Conservation (phyloP, 2,888 invertebrate species). For the Dasysyrphus tricinctus region DNA sequence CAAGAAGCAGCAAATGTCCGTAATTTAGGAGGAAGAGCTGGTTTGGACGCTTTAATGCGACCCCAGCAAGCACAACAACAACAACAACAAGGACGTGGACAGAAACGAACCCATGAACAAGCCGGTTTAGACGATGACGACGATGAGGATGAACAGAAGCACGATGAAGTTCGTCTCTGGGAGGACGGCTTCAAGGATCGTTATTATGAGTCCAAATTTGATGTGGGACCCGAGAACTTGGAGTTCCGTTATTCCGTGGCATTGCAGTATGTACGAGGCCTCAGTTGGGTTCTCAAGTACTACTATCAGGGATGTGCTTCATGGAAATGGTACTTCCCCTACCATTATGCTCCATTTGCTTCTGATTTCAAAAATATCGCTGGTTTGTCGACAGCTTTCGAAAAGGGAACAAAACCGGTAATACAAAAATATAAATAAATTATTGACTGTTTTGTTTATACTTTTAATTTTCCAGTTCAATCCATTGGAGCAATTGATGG, state of each 20-base stretch:
- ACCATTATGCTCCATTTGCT: conserved; percentile 99
- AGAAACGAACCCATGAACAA: conserved; percentile 81
- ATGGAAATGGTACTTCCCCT: conserved; percentile 99
- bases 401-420: conserved; percentile 94
- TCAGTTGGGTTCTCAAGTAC: conserved; percentile 99
- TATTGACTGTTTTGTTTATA: background rate
- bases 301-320: conserved; percentile 99
- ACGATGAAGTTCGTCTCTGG: conserved; percentile 96
- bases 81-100: conserved; percentile 82
- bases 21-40: conserved; percentile 68
- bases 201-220: conserved; percentile 98
- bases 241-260: conserved; percentile 97
- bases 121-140: conserved; percentile 82
- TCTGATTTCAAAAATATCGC: conserved; percentile 98
- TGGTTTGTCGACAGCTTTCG: conserved; percentile 93
- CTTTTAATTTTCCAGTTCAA: conserved; percentile 87
- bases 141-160: conserved; percentile 89
- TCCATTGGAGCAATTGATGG: conserved; percentile 99
- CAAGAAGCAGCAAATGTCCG: conserved; percentile 88
- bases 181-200: conserved; percentile 99
- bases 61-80: conserved; percentile 74
- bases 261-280: conserved; percentile 96
- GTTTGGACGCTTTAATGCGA: conserved; percentile 50
- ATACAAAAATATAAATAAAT: conserved; percentile 79
- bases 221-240: conserved; percentile 89